These are phyloP conservation scores for Drosophila baimaii DNA, from an alignment of 1,140 invertebrate species.

Conservation along the genomic window DNA sequence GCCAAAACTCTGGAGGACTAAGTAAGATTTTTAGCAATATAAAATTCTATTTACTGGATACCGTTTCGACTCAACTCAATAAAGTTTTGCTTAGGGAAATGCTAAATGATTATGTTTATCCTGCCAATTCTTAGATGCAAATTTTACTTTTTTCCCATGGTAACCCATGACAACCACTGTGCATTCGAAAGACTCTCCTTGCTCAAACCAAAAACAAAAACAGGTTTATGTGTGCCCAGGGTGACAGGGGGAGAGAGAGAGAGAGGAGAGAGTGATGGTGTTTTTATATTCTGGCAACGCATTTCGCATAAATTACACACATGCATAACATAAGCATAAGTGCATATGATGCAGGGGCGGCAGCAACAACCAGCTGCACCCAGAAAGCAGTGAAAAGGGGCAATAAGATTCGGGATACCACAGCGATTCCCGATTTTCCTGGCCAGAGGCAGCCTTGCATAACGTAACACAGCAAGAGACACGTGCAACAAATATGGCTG, in stretches of 20 bases:
- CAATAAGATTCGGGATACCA: slow-evolving; percentile 66
- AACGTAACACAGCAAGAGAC: slow-evolving; percentile 65
- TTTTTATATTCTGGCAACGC: slow-evolving; percentile 76
- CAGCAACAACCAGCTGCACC: slow-evolving; percentile 58
- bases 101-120: too few relatives aligned
- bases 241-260: not conserved
- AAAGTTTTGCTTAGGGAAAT: too few relatives aligned
- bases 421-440: slow-evolving; percentile 39
- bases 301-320: slow-evolving; percentile 76
- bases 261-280: slow-evolving; percentile 34
- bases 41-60: not conserved
- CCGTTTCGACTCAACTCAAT: too few relatives aligned
- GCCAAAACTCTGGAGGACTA: too few relatives aligned
- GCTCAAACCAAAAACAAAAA: slow-evolving; percentile 57
- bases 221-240: slow-evolving; percentile 62
- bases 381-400: slow-evolving; percentile 53
- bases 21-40: too few relatives aligned
- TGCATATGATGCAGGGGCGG: slow-evolving; percentile 28
- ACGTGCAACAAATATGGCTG: slow-evolving; percentile 66
- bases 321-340: slow-evolving; percentile 20
- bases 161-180: slow-evolving; percentile 59
- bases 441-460: slow-evolving; percentile 69
- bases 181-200: slow-evolving; percentile 54
- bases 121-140: not conserved
- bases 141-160: not conserved